Base-by-base conservation (phyloP, 2,797 vertebrate species). In the Fistularia tabacaria region DNA sequence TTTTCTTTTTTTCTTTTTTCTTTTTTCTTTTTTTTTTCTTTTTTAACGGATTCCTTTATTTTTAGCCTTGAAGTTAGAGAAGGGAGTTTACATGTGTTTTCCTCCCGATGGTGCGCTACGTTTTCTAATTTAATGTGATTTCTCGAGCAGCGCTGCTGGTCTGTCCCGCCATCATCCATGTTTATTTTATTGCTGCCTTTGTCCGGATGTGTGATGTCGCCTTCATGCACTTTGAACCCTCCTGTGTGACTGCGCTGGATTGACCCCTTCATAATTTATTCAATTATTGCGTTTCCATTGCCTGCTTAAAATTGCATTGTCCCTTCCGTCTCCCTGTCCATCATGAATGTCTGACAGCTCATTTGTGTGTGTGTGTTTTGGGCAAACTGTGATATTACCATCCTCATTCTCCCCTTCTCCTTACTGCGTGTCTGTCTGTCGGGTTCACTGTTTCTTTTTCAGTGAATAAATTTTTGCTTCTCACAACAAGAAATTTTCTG, bases 381-480 rank as follows among this genome's bases (percentile, higher is more conserved):
- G 59, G 75, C 38, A 69, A 79, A 71, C 73, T 81, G 71, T 80
- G 74, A 80, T 68, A 77, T 50, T 75, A 61, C 61, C 66, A 51
- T 73, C 42, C 46, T 67, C 38, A 36, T 66, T 55, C 46, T 54
- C 11, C 62, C 37, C 36, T 49, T 62, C 11, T 65, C 37, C 36
- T 49, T 62, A 58, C 59, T 56, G 69, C 67, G 60, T 43, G 46
- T 44, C 52, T 68, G 58, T 57, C 36, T 51, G 39, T 7, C 60
- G 60, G 15, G 63, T 36, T 14, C 55, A 60, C 57, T 69, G 62
- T 59, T 62, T 69, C 46, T 73, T 65, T 77, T 76, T 66, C 51
- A 59, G 38, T 65, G 25, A 85, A 80, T 82, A 80, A 85, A 80
- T 52, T 59, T 36, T 80, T 59, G 60, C 67, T 74, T 77, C 74